Percentiles rank a stretch among this genome's conserved stretches.
Conservation (phyloP, 1,140 invertebrate genomes). For the Macrocentrus cingulum region DNA sequence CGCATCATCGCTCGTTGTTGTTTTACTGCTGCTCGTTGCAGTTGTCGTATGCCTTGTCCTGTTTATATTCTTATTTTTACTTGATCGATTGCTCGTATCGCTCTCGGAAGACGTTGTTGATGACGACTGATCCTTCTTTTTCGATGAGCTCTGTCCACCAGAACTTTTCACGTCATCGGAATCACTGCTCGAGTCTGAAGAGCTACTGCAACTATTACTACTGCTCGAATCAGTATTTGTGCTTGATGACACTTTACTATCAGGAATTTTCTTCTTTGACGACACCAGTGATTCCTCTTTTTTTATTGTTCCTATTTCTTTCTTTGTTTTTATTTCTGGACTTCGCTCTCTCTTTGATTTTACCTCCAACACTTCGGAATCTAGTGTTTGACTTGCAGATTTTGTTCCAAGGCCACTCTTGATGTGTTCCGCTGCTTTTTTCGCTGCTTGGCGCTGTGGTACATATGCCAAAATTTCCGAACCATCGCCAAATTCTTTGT, state of each 20-base stretch:
- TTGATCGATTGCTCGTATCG: constrained; percentile 34
- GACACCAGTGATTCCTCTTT: constrained; percentile 37
- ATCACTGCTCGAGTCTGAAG: constrained; percentile 52
- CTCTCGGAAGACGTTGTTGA: constrained; percentile 52
- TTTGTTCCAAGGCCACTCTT: constrained; percentile 76
- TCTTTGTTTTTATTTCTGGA: constrained; percentile 24
- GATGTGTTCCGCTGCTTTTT: constrained; percentile 87
- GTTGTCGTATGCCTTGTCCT: constrained; percentile 29
- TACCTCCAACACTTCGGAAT: constrained; percentile 37
- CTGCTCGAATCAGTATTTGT: constrained; percentile 41
- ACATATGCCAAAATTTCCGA: constrained; percentile 80
- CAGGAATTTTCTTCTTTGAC: constrained; percentile 31
- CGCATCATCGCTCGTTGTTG: constrained; percentile 24
- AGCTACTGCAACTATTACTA: constrained; percentile 48
- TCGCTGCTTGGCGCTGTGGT: constrained; percentile 85
- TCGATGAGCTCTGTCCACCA: constrained; percentile 19
- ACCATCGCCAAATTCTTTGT: constrained; percentile 65
- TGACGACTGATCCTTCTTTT: constrained; percentile 43
- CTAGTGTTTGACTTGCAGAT: constrained; percentile 47
- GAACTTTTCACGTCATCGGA: constrained; percentile 46
- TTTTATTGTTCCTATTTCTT: constrained; percentile 32
- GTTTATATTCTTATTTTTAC: constrained; percentile 16
- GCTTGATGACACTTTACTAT: constrained; percentile 40
- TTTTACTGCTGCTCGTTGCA: constrained; percentile 31
- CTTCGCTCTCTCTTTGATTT: constrained; percentile 50